Evolutionary conservation across 2,888 invertebrate species (phyloP).

Genomic region (Zaprionus bogoriensis): DNA sequence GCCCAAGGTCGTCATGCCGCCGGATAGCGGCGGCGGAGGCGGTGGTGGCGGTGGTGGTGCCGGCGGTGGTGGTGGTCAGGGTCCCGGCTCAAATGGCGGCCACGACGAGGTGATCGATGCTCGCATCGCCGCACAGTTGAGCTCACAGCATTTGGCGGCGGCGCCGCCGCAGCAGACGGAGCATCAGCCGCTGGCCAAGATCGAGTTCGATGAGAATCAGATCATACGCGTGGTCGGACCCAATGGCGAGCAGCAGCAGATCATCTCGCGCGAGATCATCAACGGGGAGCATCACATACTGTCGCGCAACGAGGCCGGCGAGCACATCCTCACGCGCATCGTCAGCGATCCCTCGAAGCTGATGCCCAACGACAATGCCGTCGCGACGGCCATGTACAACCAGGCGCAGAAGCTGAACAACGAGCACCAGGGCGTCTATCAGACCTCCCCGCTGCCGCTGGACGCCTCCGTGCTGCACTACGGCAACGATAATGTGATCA

Average conservation of each 20-base stretch:
- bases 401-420: constrained; percentile 82
- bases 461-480: constrained; percentile 82
- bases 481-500: constrained; percentile 78
- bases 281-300: constrained; percentile 83
- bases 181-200: constrained; percentile 82
- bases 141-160: constrained; percentile 54
- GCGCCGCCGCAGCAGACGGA: constrained; percentile 70
- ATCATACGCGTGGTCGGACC: constrained; percentile 83
- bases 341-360: constrained; percentile 83
- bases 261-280: constrained; percentile 83
- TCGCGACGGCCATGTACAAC: constrained; percentile 81
- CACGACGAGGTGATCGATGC: constrained; percentile 82
- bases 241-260: constrained; percentile 83
- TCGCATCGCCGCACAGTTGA: constrained; percentile 81
- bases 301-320: constrained; percentile 83
- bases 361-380: constrained; percentile 81
- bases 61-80: neutral
- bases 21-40: constrained; percentile 48
- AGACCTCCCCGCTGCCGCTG: constrained; percentile 81
- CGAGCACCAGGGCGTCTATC: constrained; percentile 80
- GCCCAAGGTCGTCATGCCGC: constrained; percentile 80
- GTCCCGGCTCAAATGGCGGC: constrained; percentile 45
- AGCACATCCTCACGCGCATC: constrained; percentile 83
- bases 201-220: constrained; percentile 83
- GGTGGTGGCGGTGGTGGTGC: constrained; percentile 24